These are phyloP conservation scores for Parotia lawesii DNA, from an alignment of 2,113 vertebrate species.

Conservation along the genomic window DNA sequence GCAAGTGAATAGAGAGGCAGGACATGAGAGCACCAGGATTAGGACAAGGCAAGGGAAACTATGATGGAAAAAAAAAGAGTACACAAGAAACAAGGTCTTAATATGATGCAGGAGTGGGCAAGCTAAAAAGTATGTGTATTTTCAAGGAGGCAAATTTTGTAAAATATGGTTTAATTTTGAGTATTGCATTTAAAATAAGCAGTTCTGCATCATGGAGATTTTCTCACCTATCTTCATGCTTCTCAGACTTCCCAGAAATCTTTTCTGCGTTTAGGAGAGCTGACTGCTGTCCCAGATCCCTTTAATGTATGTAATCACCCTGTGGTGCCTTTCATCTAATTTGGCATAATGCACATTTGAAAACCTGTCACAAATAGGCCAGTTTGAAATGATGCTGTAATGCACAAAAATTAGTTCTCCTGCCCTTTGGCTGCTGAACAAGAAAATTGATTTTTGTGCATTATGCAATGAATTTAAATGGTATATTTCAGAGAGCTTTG, in stretches of 20 bases:
- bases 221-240: background rate
- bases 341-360: background rate
- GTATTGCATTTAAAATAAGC: background rate
- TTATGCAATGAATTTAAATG: constrained; percentile 52
- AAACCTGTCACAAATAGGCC: constrained; percentile 17
- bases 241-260: background rate
- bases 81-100: background rate
- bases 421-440: constrained; percentile 41
- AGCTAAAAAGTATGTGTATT: background rate
- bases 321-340: background rate
- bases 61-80: background rate
- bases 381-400: constrained; percentile 1
- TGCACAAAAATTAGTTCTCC: constrained; percentile 29
- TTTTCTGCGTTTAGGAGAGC: background rate
- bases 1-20: background rate
- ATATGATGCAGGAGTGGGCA: background rate
- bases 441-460: constrained; percentile 40
- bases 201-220: background rate
- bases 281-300: background rate
- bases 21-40: background rate
- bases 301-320: background rate
- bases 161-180: background rate
- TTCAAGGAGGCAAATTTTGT: background rate
- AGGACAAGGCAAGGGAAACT: background rate
- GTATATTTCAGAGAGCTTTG: constrained; percentile 24